These are phyloP conservation scores for Cydia splendana DNA, from an alignment of 1,140 invertebrate genomes.

Conservation along the genomic window DNA sequence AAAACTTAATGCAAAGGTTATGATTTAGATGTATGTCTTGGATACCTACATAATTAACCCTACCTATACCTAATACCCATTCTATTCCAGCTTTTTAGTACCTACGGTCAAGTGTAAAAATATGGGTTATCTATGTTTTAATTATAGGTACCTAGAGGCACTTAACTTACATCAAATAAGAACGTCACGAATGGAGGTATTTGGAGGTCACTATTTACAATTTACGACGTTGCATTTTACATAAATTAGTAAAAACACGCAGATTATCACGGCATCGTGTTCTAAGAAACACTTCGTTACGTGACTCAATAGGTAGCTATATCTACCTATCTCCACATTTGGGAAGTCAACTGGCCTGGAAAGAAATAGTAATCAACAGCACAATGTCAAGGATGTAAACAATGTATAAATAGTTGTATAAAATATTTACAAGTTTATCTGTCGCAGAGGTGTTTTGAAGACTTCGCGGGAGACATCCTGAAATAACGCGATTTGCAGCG, in stretches of 20 bases:
- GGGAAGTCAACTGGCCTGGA: background rate
- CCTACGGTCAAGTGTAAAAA: too few relatives aligned
- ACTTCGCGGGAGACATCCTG: conserved; percentile 78
- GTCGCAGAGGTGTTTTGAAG: conserved; percentile 66
- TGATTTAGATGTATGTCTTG: too few relatives aligned
- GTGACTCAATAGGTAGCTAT: background rate
- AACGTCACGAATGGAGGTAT: background rate
- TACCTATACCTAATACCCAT: too few relatives aligned
- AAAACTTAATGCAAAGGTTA: too few relatives aligned
- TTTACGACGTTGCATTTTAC: background rate
- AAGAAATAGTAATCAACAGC: background rate
- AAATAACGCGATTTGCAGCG: conserved; percentile 76
- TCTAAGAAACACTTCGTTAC: background rate
- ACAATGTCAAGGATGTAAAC: conserved; percentile 22
- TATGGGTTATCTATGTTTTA: too few relatives aligned
- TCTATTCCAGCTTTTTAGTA: too few relatives aligned
- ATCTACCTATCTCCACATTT: background rate
- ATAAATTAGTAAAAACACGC: background rate
- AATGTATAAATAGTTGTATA: conserved; percentile 7
- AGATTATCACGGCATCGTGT: background rate
- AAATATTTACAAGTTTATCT: conserved; percentile 35
- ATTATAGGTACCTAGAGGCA: too few relatives aligned
- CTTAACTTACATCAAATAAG: too few relatives aligned
- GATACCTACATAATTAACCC: too few relatives aligned
- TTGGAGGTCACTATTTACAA: conserved; percentile 1